Evolutionary conservation across 2,888 invertebrate genomes (phyloP).

Genomic region (Tipula vernalis): DNA sequence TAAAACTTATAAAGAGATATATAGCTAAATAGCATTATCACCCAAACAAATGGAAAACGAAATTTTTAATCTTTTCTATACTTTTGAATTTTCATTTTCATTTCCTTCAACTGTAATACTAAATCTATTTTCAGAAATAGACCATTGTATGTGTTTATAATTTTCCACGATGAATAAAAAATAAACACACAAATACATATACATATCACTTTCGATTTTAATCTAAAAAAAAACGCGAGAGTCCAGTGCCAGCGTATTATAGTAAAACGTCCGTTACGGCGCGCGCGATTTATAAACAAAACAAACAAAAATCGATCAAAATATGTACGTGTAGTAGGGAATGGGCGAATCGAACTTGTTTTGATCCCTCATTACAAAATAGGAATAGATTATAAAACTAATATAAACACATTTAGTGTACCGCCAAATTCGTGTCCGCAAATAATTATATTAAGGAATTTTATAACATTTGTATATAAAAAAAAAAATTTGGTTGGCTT

Average conservation of each 20-base stretch:
- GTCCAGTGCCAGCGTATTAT: not conserved
- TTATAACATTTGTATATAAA: not conserved
- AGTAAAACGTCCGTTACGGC: not conserved
- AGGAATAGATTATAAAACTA: too few relatives aligned
- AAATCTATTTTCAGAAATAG: not conserved
- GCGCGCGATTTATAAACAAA: not conserved
- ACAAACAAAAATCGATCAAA: not conserved
- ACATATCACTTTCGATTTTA: not conserved
- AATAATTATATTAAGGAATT: not conserved
- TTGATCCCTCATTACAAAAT: not conserved
- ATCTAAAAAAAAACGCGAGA: not conserved
- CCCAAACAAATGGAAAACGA: not conserved
- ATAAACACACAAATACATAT: too few relatives aligned
- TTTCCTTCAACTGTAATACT: not conserved
- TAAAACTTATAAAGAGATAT: too few relatives aligned
- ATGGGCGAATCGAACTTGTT: not conserved
- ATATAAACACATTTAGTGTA: not conserved
- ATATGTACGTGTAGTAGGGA: not conserved
- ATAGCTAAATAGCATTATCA: not conserved
- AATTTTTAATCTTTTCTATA: not conserved
- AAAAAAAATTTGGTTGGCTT: not conserved
- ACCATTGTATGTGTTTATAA: not conserved
- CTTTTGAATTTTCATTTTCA: not conserved
- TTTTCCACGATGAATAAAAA: not conserved
- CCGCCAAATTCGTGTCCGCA: not conserved